phyloP scores from a whole-genome alignment of 1,140 invertebrate genomes.

The Drosophila mauritiana region DNA sequence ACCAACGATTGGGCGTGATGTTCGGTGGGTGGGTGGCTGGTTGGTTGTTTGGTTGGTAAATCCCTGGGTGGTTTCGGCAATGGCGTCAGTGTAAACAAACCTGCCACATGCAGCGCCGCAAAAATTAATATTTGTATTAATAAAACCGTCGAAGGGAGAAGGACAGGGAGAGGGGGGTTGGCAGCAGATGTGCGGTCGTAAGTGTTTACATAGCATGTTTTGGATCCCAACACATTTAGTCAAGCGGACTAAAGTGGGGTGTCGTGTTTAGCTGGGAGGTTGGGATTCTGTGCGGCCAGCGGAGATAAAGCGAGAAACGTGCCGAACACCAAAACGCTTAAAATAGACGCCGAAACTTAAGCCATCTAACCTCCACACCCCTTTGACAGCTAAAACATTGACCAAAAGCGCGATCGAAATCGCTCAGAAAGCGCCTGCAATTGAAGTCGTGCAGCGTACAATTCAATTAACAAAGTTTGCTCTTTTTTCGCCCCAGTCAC shows the following conservation, averaged over 20 bases:
- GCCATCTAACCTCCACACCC: constrained; percentile 1
- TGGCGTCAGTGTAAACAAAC: constrained; percentile 77
- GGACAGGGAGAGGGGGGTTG: neutral
- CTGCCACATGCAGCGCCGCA: constrained; percentile 76
- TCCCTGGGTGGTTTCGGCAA: constrained; percentile 31
- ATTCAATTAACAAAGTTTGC: constrained; percentile 77
- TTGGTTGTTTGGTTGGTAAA: constrained; percentile 25
- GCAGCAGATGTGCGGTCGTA: constrained; percentile 77
- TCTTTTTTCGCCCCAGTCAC: constrained; percentile 19
- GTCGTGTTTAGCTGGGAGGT: neutral
- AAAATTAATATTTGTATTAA: constrained; percentile 83
- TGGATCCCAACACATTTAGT: constrained; percentile 72
- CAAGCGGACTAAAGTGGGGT: constrained; percentile 25
- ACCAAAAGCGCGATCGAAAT: constrained; percentile 5
- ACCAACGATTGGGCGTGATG: neutral
- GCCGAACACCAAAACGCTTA: constrained; percentile 66
- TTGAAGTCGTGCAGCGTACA: constrained; percentile 74
- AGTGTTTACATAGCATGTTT: constrained; percentile 81
- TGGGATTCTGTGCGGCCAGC: constrained; percentile 4
- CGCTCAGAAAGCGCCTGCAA: constrained; percentile 34
- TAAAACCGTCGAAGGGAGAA: constrained; percentile 57
- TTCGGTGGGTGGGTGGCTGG: neutral
- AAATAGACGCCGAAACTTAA: constrained; percentile 56
- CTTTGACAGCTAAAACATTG: constrained; percentile 13
- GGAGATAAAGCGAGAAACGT: constrained; percentile 63